These are phyloP conservation scores for Osedax fenrisi DNA, from an alignment of 2,888 invertebrate genomes.

Conservation along the genomic window DNA sequence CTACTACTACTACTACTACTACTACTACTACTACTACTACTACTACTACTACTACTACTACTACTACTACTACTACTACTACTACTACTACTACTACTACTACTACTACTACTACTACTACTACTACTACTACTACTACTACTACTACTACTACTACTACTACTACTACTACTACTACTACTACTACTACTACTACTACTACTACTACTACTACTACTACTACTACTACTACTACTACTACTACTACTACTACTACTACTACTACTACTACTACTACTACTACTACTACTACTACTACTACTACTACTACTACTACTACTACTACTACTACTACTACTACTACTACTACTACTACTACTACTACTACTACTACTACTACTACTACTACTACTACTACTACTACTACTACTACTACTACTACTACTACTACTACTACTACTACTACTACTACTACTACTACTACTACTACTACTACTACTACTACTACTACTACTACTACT, in stretches of 20 bases:
- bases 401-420: not conserved
- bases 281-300: not conserved
- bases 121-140: not conserved
- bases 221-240: not conserved
- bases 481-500: not conserved
- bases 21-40: slow-evolving; percentile 13
- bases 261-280: not conserved
- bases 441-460: not conserved
- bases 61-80: not conserved
- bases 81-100: slow-evolving; percentile 2
- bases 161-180: not conserved
- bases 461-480: not conserved
- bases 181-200: not conserved
- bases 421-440: not conserved
- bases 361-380: not conserved
- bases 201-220: not conserved
- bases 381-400: not conserved
- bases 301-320: not conserved
- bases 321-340: not conserved
- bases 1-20: slow-evolving; percentile 5
- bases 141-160: not conserved
- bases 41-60: slow-evolving; percentile 16
- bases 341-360: not conserved
- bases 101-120: not conserved
- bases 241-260: not conserved